A percentile compares a stretch with the other conserved stretches of the same genome.
Evolutionary conservation across 2,113 vertebrate species (phyloP).

Genomic region (Rhodinocichla rosea): DNA sequence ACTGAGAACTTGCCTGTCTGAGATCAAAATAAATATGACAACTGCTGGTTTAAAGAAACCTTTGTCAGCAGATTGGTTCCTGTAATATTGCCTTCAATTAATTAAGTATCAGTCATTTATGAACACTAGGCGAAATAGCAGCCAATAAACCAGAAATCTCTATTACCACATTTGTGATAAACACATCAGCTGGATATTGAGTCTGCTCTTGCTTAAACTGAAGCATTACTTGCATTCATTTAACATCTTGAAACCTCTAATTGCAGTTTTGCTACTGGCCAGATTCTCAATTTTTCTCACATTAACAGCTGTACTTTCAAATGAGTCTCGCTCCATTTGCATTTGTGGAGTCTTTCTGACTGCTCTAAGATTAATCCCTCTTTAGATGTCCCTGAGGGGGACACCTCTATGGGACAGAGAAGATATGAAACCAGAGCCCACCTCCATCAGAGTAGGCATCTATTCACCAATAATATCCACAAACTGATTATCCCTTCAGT

Average conservation of each 20-base stretch:
- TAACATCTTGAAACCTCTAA: not conserved
- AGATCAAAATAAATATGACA: not conserved
- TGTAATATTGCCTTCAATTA: conserved; percentile 16
- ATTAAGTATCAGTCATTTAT: conserved; percentile 38
- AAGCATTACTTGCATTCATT: not conserved
- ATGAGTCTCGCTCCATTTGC: not conserved
- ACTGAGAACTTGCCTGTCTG: not conserved
- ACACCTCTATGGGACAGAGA: too few species aligned
- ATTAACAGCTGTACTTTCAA: not conserved
- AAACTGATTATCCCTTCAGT: not conserved
- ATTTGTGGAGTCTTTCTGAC: not conserved
- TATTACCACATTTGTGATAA: not conserved
- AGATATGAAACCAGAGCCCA: not conserved
- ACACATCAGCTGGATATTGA: not conserved
- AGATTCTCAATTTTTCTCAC: not conserved
- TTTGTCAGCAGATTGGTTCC: not conserved
- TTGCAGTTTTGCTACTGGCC: not conserved
- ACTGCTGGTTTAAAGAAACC: not conserved
- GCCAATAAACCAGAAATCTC: not conserved
- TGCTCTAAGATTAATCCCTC: not conserved
- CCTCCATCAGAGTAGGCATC: not conserved
- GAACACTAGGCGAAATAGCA: not conserved
- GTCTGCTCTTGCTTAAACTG: not conserved
- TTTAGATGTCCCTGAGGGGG: not conserved
- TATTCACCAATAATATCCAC: not conserved